Evolutionary conservation across 2,888 invertebrate genomes (phyloP), one percentile per base, ranked within the genome.

Genomic region (Plusia festucae): DNA sequence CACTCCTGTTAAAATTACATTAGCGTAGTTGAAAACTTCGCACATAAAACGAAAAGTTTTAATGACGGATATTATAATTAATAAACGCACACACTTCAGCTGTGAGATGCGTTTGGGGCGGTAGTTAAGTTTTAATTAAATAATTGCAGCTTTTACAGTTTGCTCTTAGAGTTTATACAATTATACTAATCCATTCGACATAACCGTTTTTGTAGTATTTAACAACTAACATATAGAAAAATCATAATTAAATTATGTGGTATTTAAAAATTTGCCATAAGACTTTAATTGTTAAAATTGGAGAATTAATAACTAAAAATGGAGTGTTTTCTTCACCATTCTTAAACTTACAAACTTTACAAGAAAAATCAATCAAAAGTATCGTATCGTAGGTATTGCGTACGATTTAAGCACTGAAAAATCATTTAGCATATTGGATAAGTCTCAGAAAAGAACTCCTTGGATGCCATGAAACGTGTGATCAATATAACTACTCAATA

Each of bases 1-100:
- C 27, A 55, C 57, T 76, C 56, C 77, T 63, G 32, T 76, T 73
- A 63, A 76, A 73, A 76, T 76, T 72, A 72, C 72, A 72, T 73
- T 76, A 76, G 32, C 59, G 53, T 52, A 73, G 73, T 56, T 77
- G 40, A 61, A 68, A 73, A 74, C 63, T 76, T 78, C 58, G 53
- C 56, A 58, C 63, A 62, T 78, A 69, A 74, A 78, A 60, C 30
- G 49, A 53, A 70, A 78, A 78, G 62, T 73, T 78, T 78, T 63
- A 73, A 78, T 69, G 69, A 51, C 22, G 20, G 27, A 49, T 53
- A 60, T 58, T 62, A 53, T 69, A 62, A 65, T 66, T 75, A 69
- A 73, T 73, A 73, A 68, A 61, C 73, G 55, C 30, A 68, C 60
- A 60, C 40, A 63, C 27, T 68, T 60, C 9, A 51, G n/a, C n/a